Percentiles rank a stretch among this genome's conserved stretches.
Conservation (phyloP, 1,140 invertebrate genomes). For the Bombus pascuorum region DNA sequence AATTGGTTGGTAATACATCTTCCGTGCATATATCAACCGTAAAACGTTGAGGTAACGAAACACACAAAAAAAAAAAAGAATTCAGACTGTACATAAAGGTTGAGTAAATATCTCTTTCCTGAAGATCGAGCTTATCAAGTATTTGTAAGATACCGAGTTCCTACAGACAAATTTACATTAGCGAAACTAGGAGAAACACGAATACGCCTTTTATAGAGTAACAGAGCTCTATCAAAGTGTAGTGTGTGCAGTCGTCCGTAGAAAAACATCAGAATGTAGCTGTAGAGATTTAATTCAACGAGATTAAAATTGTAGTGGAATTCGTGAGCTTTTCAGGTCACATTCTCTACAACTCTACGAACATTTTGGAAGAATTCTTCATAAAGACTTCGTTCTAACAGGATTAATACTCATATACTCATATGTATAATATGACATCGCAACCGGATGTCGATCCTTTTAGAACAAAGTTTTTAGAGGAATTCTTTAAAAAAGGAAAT, state of each 20-base stretch:
- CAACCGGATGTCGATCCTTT: neutral
- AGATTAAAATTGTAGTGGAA: neutral
- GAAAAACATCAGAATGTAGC: neutral
- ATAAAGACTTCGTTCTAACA: too few relatives aligned
- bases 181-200: neutral
- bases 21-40: neutral
- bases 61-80: neutral
- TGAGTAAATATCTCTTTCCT: constrained; percentile 8
- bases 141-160: neutral
- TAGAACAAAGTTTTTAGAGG: neutral
- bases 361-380: too few relatives aligned
- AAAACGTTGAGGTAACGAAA: neutral
- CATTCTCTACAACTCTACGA: neutral
- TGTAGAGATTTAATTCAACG: constrained; percentile 2
- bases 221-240: neutral
- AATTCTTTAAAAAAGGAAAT: too few relatives aligned
- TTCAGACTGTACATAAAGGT: neutral
- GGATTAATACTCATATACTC: too few relatives aligned
- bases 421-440: neutral
- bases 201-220: neutral
- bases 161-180: constrained; percentile 20
- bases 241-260: neutral
- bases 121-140: constrained; percentile 38
- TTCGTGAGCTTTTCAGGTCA: neutral
- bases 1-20: neutral